Conservation (phyloP, 2,888 invertebrate genomes). For the Theodoxus fluviatilis region DNA sequence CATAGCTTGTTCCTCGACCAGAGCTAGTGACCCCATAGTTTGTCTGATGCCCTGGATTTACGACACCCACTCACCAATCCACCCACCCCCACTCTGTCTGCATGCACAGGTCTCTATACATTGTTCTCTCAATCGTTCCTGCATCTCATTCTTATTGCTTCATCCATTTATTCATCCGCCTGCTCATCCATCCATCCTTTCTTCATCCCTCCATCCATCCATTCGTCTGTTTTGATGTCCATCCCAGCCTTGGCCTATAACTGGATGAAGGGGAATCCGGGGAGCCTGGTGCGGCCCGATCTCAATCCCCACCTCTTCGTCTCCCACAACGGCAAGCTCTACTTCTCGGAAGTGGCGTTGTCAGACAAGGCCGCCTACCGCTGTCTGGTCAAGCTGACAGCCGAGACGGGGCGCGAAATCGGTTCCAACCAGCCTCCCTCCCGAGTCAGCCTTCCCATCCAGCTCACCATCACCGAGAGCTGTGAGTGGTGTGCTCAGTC, state of each 20-base stretch:
- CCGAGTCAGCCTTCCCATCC: conserved; percentile 49
- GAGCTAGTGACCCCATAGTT: too few species aligned
- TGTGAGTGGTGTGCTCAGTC: conserved; percentile 35
- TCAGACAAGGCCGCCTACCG: conserved; percentile 67
- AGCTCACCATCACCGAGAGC: conserved; percentile 39
- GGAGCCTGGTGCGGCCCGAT: conserved; percentile 92
- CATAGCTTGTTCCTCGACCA: too few species aligned
- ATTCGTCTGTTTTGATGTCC: too few species aligned
- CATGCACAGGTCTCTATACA: too few species aligned
- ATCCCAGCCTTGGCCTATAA: conserved; percentile 70
- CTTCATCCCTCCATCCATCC: too few species aligned
- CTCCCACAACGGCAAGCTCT: conserved; percentile 89
- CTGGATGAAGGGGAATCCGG: conserved; percentile 89
- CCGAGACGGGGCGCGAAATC: conserved; percentile 33
- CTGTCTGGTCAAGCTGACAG: conserved; percentile 36
- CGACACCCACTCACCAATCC: too few species aligned
- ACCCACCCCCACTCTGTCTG: too few species aligned
- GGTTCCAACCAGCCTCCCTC: conserved; percentile 40
- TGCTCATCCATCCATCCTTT: too few species aligned
- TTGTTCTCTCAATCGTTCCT: too few species aligned
- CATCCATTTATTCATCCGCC: too few species aligned
- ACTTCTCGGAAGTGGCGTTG: conserved; percentile 89
- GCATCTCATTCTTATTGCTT: too few species aligned
- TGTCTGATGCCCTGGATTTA: too few species aligned
- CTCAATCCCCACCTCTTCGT: conserved; percentile 81